phyloP scores from a whole-genome alignment of 1,140 invertebrate species.

The Ectropis grisescens region DNA sequence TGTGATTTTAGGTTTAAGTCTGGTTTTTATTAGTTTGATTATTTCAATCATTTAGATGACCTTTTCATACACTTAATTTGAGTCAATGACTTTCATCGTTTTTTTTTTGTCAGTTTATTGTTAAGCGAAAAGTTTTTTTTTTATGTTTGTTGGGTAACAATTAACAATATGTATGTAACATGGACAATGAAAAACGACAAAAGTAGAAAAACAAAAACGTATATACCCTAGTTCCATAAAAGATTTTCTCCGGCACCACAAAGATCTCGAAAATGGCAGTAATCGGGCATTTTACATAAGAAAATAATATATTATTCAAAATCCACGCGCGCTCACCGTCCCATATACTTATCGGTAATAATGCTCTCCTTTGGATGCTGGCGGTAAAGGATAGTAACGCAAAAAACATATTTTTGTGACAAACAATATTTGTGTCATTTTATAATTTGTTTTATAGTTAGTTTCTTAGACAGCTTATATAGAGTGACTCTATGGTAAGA shows the following conservation, averaged over 20 bases:
- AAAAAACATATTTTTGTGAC: conserved; percentile 5
- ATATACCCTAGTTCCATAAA: conserved; percentile 63
- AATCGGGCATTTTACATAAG: conserved; percentile 67
- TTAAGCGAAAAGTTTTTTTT: too few species aligned
- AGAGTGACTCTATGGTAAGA: too few species aligned
- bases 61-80: too few species aligned
- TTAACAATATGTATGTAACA: too few species aligned
- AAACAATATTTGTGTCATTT: conserved; percentile 4
- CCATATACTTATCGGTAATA: conserved; percentile 62
- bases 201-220: conserved; percentile 55
- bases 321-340: conserved; percentile 49
- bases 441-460: too few species aligned
- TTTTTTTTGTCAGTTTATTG: too few species aligned
- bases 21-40: too few species aligned
- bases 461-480: too few species aligned
- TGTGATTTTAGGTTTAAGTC: too few species aligned
- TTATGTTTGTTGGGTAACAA: too few species aligned
- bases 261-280: conserved; percentile 56
- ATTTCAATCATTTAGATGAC: too few species aligned
- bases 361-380: conserved; percentile 27
- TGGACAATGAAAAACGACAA: conserved; percentile 31
- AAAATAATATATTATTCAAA: conserved; percentile 69
- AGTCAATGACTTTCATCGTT: too few species aligned
- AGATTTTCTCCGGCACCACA: conserved; percentile 40
- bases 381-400: conserved; percentile 9